Conservation (phyloP, 1,140 invertebrate genomes). For the Drosophila lacertosa region DNA sequence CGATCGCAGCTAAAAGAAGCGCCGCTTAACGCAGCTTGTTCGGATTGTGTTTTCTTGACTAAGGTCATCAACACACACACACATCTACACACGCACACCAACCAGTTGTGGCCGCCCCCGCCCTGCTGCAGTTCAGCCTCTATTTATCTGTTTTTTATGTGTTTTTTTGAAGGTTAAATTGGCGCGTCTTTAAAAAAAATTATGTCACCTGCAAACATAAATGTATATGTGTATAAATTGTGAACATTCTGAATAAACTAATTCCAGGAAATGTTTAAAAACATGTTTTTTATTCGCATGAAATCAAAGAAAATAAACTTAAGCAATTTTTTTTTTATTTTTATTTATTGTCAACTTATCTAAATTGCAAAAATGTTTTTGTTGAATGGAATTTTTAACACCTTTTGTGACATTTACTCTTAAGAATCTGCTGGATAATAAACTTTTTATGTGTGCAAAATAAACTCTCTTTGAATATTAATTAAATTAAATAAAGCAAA, state of each 20-base stretch:
- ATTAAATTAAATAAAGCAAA: too few relatives aligned
- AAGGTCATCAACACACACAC: conserved; percentile 65
- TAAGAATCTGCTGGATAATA: too few relatives aligned
- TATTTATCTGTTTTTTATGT: conserved; percentile 23
- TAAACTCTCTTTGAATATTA: too few relatives aligned
- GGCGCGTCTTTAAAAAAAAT: conserved; percentile 61
- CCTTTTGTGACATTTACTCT: too few relatives aligned
- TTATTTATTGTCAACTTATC: too few relatives aligned
- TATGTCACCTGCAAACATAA: conserved; percentile 46
- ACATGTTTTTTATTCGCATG: too few relatives aligned
- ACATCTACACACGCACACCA: conserved; percentile 14
- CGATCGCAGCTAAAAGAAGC: conserved; percentile 13
- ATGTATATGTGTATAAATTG: background rate
- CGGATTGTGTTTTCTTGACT: conserved; percentile 72
- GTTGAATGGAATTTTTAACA: too few relatives aligned
- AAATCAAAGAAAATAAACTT: background rate
- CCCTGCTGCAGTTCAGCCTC: conserved; percentile 34
- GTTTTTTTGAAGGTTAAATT: conserved; percentile 53
- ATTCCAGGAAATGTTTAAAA: background rate
- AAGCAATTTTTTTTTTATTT: background rate
- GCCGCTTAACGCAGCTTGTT: background rate
- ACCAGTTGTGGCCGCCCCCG: conserved; percentile 21
- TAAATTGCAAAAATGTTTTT: too few relatives aligned
- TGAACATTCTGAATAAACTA: background rate
- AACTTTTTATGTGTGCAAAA: too few relatives aligned